Conservation (phyloP, 2,797 vertebrate species). For the Neosilurus hyrtlii region DNA sequence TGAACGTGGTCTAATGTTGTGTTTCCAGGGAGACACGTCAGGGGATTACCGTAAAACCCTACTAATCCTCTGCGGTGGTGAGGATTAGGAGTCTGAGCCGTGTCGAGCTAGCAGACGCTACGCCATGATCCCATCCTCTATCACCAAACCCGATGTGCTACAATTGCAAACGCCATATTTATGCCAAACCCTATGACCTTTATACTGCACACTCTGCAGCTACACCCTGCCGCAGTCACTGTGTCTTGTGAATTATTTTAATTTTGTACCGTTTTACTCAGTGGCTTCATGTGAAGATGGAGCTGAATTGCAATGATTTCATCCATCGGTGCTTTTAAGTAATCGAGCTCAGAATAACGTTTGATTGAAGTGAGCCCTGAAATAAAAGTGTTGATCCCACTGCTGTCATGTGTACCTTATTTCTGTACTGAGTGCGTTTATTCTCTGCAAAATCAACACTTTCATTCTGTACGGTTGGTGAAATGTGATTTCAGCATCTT, state of each 20-base stretch:
- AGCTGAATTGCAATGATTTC: neutral
- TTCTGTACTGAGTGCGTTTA: neutral
- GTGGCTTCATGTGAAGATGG: conserved; percentile 4
- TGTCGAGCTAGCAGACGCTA: conserved; percentile 16
- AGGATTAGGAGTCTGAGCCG: conserved; percentile 68
- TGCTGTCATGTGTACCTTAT: neutral
- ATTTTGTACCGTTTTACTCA: conserved; percentile 38
- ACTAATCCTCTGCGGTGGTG: conserved; percentile 85
- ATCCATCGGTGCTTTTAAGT: neutral
- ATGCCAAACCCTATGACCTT: conserved; percentile 68
- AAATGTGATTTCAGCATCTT: neutral
- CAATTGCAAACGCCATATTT: conserved; percentile 49
- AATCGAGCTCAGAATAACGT: neutral
- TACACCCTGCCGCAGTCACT: conserved; percentile 21
- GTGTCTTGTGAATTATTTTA: conserved; percentile 20
- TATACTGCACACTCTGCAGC: conserved; percentile 50
- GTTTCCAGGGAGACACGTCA: conserved; percentile 86
- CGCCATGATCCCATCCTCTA: neutral
- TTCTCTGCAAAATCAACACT: neutral
- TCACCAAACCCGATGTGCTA: neutral
- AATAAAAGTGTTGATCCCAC: neutral
- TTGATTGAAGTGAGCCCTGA: neutral
- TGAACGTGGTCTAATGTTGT: conserved; percentile 39
- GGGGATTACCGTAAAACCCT: conserved; percentile 94
- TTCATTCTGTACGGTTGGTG: neutral